Percentiles rank a stretch among this genome's conserved stretches.
phyloP scores from a whole-genome alignment of 1,140 invertebrate species.

The Scaptomyza montana region DNA sequence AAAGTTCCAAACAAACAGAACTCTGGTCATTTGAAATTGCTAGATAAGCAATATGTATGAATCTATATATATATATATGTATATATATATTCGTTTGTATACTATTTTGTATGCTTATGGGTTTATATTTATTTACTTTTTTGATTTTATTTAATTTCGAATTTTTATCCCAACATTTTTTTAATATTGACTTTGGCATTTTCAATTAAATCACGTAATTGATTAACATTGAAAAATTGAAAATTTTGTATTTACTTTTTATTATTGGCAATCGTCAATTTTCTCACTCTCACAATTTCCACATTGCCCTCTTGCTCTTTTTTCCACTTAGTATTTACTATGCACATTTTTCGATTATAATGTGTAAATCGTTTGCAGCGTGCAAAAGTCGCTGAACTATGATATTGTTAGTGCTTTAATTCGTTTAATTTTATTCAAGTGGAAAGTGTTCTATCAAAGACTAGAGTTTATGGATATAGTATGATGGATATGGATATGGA shows the following conservation, averaged over 20 bases:
- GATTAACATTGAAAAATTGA: constrained; percentile 74
- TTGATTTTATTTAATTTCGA: constrained; percentile 10
- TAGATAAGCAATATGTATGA: constrained; percentile 58
- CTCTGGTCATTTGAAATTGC: constrained; percentile 66
- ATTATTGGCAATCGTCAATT: constrained; percentile 51
- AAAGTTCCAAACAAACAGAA: constrained; percentile 32
- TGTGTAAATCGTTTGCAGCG: background rate
- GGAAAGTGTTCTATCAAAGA: no score
- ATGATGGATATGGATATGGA: no score
- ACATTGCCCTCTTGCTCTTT: background rate
- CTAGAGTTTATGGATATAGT: no score
- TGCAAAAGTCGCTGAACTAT: background rate
- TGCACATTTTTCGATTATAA: background rate
- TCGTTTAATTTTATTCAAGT: no score
- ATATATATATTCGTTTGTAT: constrained; percentile 8
- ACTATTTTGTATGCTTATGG: constrained; percentile 30
- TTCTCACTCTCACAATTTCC: background rate
- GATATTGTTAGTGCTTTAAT: no score
- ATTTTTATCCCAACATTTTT: background rate
- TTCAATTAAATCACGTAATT: constrained; percentile 81
- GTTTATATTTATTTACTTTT: constrained; percentile 35
- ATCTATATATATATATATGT: background rate
- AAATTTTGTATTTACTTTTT: constrained; percentile 75
- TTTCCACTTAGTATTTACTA: background rate
- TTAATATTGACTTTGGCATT: constrained; percentile 73